Evolutionary conservation across 2,113 vertebrate genomes (phyloP).

Genomic region (Ornithorhynchus anatinus): DNA sequence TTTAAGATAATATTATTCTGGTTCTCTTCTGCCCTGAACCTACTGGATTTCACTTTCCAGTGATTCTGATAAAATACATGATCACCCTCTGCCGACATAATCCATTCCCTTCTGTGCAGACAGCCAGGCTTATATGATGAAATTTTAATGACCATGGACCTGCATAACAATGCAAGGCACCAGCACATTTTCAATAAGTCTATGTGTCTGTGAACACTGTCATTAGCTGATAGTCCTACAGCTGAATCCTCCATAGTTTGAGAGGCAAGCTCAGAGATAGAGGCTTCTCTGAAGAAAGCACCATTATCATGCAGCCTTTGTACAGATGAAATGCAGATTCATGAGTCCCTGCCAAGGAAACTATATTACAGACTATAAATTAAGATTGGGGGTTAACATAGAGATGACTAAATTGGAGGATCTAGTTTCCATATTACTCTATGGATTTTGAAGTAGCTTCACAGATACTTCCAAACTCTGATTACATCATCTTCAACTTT

Average conservation of each 20-base stretch:
- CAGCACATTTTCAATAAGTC: conserved; percentile 64
- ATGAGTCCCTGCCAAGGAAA: conserved; percentile 70
- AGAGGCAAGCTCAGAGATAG: conserved; percentile 55
- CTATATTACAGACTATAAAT: conserved; percentile 68
- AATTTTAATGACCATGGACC: conserved; percentile 74
- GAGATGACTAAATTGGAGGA: conserved; percentile 36
- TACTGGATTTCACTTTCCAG: conserved; percentile 63
- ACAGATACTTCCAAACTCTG: neutral
- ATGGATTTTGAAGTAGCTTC: conserved; percentile 49
- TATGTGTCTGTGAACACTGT: conserved; percentile 51
- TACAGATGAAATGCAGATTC: conserved; percentile 66
- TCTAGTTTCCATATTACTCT: conserved; percentile 58
- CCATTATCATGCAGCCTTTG: conserved; percentile 59
- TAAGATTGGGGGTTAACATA: conserved; percentile 65
- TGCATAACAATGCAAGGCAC: conserved; percentile 63
- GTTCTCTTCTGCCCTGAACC: conserved; percentile 60
- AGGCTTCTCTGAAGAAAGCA: conserved; percentile 55
- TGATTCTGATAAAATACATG: conserved; percentile 71
- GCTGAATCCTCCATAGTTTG: conserved; percentile 49
- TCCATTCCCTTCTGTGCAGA: conserved; percentile 65
- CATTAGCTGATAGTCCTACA: conserved; percentile 47
- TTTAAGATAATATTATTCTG: conserved; percentile 63
- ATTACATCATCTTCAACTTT: conserved; percentile 15
- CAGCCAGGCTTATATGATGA: conserved; percentile 69
- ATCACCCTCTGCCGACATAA: conserved; percentile 63